phyloP scores from a whole-genome alignment of 2,888 invertebrate species.

The Liposcelis brunnea region DNA sequence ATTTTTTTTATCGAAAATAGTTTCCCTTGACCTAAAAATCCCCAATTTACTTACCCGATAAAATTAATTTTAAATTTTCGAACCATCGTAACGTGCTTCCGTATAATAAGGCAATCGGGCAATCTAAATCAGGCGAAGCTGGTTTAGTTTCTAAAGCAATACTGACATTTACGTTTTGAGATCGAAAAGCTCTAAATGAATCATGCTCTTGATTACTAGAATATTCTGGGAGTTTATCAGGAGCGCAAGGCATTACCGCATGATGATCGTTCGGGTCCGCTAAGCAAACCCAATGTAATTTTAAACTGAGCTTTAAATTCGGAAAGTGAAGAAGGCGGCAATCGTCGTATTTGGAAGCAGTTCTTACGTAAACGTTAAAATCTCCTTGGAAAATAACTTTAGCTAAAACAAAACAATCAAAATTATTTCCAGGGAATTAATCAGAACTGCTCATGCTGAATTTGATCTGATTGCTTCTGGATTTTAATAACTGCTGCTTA shows the following conservation, averaged over 20 bases:
- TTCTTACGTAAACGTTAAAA: conserved; percentile 84
- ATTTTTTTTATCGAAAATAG: too few relatives aligned
- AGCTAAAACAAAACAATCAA: conserved; percentile 28
- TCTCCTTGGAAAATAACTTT: conserved; percentile 85
- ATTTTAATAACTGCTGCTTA: background rate
- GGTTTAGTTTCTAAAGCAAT: conserved; percentile 60
- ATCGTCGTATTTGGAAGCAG: conserved; percentile 98
- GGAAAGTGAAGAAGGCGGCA: conserved; percentile 85
- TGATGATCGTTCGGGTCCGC: conserved; percentile 95
- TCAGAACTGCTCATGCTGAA: background rate
- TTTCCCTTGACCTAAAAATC: too few relatives aligned
- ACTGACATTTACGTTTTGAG: conserved; percentile 63
- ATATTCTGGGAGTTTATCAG: conserved; percentile 90
- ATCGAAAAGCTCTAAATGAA: conserved; percentile 87
- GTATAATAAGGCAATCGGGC: conserved; percentile 64
- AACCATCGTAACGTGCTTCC: conserved; percentile 92
- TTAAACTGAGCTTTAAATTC: conserved; percentile 63
- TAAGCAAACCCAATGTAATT: conserved; percentile 77
- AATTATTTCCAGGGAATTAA: conserved; percentile 5
- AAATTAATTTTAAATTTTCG: conserved; percentile 80
- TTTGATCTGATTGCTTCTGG: background rate
- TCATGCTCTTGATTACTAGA: conserved; percentile 94
- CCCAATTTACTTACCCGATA: conserved; percentile 45
- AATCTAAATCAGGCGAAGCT: conserved; percentile 33
- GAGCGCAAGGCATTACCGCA: conserved; percentile 86